Base-by-base conservation (phyloP, 2,113 vertebrate species). In the Albula goreensis region DNA sequence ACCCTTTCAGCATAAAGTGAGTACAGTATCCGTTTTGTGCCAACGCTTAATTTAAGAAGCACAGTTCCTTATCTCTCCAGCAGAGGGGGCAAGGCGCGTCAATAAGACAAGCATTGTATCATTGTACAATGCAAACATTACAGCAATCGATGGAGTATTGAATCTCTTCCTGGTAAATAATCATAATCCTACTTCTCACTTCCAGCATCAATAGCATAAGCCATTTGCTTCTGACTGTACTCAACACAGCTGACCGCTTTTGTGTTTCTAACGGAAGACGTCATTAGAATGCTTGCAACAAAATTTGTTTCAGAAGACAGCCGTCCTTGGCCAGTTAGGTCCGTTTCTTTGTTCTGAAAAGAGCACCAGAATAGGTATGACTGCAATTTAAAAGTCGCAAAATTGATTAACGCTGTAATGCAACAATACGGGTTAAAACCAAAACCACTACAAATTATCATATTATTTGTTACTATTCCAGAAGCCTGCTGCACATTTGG, bases 41-140 rank as follows among this genome's bases (percentile, higher is more conserved):
- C 82, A 13, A 31, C 52, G 5, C 31, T 57, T 82, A 17, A 78
- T 85, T 19, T 85, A 41, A 25, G 15, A 51, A 10, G 49, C 11
- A 13, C 25, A 86, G 6, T 93, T 87, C 89, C 84, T 84, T 89
- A 81, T 89, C 74, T 50, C 84, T 85, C 96, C 97, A 94, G 96
- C 96, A 98, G 97, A 96, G 96, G 96, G 96, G 95, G 96, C 94
- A 89, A 74, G 88, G 82, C 92, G 83, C 88, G 92, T 91, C 90
- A 92, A 93, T 92, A 92, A 91, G 90, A 91, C 90, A 90, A 90
- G 92, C 88, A 89, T 87, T 92, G 90, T 92, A 92, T 91, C 87
- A 87, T 91, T 92, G 91, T 89, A 90, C 88, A 88, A 90, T 57
- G 92, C 91, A 57, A 89, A 83, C 82, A 19, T 19, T 66, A 66